phyloP scores from a whole-genome alignment of 2,113 vertebrate species.

The Trinectes maculatus region DNA sequence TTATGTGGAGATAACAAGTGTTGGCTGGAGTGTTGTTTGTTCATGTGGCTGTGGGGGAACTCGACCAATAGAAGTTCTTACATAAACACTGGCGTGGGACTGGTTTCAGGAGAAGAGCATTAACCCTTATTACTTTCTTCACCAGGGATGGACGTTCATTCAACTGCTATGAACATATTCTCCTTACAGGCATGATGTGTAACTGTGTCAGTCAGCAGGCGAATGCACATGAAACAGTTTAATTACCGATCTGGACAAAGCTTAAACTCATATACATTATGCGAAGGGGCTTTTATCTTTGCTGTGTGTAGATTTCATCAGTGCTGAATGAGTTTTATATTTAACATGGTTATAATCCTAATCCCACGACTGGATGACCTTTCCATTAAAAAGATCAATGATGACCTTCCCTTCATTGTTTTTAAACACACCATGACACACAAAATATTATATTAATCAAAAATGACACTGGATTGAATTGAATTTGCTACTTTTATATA shows the following conservation, averaged over 20 bases:
- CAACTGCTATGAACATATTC: no score
- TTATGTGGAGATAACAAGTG: conserved; percentile 44
- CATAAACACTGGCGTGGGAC: neutral
- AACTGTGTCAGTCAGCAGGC: neutral
- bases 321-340: conserved; percentile 26
- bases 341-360: conserved; percentile 65
- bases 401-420: conserved; percentile 10
- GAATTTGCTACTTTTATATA: neutral
- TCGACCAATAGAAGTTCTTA: neutral
- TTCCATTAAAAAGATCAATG: conserved; percentile 28
- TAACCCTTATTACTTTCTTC: no score
- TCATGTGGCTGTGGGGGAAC: conserved; percentile 2
- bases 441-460: neutral
- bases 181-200: no score
- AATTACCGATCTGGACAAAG: conserved; percentile 26
- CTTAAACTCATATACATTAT: conserved; percentile 28
- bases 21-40: conserved; percentile 53
- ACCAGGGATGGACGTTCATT: no score
- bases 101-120: no score
- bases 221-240: conserved; percentile 2
- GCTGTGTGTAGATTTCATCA: conserved; percentile 16
- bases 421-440: no score
- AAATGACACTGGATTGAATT: neutral
- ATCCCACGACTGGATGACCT: conserved; percentile 42
- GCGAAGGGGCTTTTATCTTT: conserved; percentile 15